These are phyloP conservation scores for Astatotilapia flaviijosephi DNA, from an alignment of 2,113 vertebrate genomes.

Conservation along the genomic window DNA sequence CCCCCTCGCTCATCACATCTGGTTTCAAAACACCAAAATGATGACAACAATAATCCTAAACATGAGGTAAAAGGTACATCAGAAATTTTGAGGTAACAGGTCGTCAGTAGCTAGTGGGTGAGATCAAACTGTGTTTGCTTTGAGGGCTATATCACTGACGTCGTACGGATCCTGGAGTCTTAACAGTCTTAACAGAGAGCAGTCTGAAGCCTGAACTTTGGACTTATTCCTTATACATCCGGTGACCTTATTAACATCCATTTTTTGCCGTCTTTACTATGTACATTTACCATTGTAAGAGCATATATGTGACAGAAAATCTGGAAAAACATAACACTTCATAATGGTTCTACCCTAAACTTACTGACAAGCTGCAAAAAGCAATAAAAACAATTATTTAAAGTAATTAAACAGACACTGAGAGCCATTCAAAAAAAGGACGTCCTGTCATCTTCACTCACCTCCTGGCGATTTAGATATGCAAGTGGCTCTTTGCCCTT, in stretches of 20 bases:
- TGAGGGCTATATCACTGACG: neutral
- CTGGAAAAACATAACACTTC: neutral
- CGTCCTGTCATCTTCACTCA: neutral
- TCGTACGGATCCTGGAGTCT: accelerated
- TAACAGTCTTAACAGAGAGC: neutral
- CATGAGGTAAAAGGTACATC: neutral
- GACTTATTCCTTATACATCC: neutral
- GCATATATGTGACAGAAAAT: neutral
- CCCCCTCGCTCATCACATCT: neutral
- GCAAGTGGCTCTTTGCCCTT: neutral
- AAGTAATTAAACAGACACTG: neutral
- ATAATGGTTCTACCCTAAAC: neutral
- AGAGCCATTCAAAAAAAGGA: neutral
- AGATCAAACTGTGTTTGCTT: neutral
- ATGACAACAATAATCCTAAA: neutral
- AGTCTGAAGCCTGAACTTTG: neutral
- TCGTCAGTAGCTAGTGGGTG: neutral
- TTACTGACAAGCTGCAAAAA: neutral
- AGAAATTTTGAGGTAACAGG: neutral
- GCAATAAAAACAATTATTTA: neutral
- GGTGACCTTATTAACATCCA: neutral
- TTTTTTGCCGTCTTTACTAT: neutral
- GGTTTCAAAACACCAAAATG: neutral
- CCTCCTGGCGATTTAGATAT: neutral
- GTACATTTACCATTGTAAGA: neutral